Evolutionary conservation across 2,888 invertebrate genomes (phyloP).

Genomic region (Isotomurus palustris): DNA sequence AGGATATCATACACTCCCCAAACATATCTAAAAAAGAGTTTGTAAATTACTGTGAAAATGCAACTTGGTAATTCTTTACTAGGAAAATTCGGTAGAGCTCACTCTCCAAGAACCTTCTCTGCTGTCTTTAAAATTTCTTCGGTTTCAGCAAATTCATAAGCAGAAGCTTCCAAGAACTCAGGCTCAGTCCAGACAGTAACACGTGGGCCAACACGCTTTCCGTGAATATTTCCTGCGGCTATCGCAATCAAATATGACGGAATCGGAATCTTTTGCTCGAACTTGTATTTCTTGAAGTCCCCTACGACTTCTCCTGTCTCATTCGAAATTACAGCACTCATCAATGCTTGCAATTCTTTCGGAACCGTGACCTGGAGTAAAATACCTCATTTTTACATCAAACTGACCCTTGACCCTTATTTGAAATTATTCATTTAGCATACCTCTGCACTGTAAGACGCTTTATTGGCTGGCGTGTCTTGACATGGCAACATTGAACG

Average conservation of each 20-base stretch:
- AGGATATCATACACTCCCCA: conserved; percentile 87
- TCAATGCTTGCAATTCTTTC: conserved; percentile 69
- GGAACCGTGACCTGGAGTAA: conserved; percentile 63
- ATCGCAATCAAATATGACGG: conserved; percentile 87
- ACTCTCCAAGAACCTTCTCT: conserved; percentile 69
- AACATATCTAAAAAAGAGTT: conserved; percentile 60
- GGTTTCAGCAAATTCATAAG: conserved; percentile 84
- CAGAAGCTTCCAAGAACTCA: conserved; percentile 73
- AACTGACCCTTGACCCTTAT: conserved; percentile 33
- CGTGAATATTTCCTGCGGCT: conserved; percentile 76
- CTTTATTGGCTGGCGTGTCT: conserved; percentile 80
- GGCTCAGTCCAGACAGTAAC: conserved; percentile 87
- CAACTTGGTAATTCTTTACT: no score
- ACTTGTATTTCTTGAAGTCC: conserved; percentile 50
- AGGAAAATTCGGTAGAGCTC: no score
- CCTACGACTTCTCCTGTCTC: conserved; percentile 50
- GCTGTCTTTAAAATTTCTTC: conserved; percentile 76
- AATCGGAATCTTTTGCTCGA: conserved; percentile 73
- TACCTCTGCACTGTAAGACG: conserved; percentile 69
- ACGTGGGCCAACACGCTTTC: conserved; percentile 69
- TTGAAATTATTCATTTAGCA: conserved; percentile 10
- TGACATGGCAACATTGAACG: conserved; percentile 35
- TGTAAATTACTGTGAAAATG: no score
- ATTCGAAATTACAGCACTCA: conserved; percentile 72
- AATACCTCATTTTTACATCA: background rate